These are phyloP conservation scores for Disparrhopalites patrizii DNA, from an alignment of 2,888 invertebrate species.

Conservation along the genomic window DNA sequence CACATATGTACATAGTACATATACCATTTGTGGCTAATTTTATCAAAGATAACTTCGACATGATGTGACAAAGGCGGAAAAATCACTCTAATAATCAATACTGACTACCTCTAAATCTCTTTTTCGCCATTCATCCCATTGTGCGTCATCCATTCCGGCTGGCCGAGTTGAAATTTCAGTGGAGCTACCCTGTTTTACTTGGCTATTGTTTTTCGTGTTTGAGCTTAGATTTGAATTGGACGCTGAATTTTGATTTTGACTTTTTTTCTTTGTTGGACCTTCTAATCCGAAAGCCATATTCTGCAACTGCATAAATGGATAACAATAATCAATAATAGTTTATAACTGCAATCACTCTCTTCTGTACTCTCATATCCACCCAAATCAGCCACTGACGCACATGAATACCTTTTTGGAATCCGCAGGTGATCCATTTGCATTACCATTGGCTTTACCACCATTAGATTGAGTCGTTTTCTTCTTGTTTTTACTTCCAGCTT, in stretches of 20 bases:
- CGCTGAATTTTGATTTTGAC: background rate
- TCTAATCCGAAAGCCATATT: slow-evolving; percentile 40
- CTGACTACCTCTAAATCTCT: slow-evolving; percentile 63
- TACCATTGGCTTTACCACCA: background rate
- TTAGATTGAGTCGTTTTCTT: slow-evolving; percentile 7
- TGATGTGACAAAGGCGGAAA: no score
- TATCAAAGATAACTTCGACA: no score
- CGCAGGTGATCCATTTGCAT: background rate
- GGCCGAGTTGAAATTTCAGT: slow-evolving; percentile 1
- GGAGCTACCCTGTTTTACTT: background rate
- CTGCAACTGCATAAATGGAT: slow-evolving; percentile 25
- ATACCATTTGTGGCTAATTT: no score
- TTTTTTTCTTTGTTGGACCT: slow-evolving; percentile 29
- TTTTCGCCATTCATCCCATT: slow-evolving; percentile 71
- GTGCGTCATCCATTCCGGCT: slow-evolving; percentile 55
- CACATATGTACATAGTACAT: no score
- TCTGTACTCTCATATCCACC: no score
- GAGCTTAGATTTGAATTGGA: background rate
- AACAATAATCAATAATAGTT: background rate
- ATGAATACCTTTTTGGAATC: slow-evolving; percentile 24
- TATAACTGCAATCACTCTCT: no score
- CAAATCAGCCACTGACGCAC: no score
- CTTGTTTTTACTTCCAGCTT: slow-evolving; percentile 14
- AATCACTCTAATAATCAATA: no score
- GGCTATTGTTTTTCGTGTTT: slow-evolving; percentile 2